Evolutionary conservation across 2,888 invertebrate species (phyloP).

Genomic region (Odontocerum albicorne): DNA sequence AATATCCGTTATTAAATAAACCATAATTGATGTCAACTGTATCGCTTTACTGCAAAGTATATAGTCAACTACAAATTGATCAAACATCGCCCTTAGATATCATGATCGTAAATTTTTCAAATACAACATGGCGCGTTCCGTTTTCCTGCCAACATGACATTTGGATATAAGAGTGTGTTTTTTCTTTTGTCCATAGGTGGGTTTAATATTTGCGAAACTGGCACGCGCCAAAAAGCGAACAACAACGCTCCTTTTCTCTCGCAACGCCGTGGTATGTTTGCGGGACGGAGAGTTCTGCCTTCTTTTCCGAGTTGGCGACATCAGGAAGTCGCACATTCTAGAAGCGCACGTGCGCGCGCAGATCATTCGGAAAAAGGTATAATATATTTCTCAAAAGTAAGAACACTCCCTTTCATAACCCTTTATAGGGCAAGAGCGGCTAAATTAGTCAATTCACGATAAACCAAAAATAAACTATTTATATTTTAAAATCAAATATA

Average conservation of each 20-base stretch:
- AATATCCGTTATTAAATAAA: too few species aligned
- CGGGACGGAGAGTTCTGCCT: slow-evolving; percentile 89
- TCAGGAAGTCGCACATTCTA: slow-evolving; percentile 95
- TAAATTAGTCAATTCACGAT: too few species aligned
- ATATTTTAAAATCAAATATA: too few species aligned
- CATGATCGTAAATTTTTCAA: neutral
- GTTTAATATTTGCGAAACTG: slow-evolving; percentile 75
- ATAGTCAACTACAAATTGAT: too few species aligned
- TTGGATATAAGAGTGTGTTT: slow-evolving; percentile 5
- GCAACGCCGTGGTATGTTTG: slow-evolving; percentile 90
- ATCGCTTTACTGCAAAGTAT: too few species aligned
- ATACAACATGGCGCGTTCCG: slow-evolving; percentile 18
- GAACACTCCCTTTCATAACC: too few species aligned
- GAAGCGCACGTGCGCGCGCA: slow-evolving; percentile 96
- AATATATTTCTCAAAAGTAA: too few species aligned
- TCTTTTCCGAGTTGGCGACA: slow-evolving; percentile 94
- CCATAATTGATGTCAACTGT: too few species aligned
- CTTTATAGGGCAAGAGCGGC: too few species aligned
- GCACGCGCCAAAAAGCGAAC: slow-evolving; percentile 95
- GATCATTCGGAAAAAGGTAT: slow-evolving; percentile 88
- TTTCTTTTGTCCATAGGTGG: slow-evolving; percentile 52
- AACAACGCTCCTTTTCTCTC: slow-evolving; percentile 92
- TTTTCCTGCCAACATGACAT: slow-evolving; percentile 11
- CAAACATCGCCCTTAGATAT: neutral
- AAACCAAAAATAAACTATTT: too few species aligned